Evolutionary conservation across 2,888 invertebrate genomes (phyloP).

Genomic region (Clusia tigrina): DNA sequence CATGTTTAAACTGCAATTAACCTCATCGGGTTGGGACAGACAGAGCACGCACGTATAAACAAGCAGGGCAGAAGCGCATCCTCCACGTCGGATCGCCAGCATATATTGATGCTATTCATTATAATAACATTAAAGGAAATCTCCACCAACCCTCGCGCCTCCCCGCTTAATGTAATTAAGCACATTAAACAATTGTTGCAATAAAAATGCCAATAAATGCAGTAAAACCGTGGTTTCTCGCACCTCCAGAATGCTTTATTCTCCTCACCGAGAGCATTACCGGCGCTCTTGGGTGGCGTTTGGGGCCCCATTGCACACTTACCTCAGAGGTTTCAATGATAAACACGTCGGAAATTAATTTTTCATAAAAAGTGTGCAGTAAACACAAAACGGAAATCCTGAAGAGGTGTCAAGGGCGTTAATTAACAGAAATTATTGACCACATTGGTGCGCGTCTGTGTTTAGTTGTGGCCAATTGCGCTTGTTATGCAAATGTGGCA

Average conservation of each 20-base stretch:
- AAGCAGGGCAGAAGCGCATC: background rate
- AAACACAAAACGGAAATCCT: too few relatives aligned
- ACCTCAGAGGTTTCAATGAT: constrained; percentile 50
- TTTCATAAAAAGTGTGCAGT: too few relatives aligned
- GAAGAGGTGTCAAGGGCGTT: too few relatives aligned
- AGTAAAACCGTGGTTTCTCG: background rate
- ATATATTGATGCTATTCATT: constrained; percentile 61
- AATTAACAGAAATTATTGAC: too few relatives aligned
- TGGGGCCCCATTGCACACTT: background rate
- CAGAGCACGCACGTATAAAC: background rate
- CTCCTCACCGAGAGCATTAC: too few relatives aligned
- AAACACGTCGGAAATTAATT: constrained; percentile 53
- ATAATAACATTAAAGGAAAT: constrained; percentile 59
- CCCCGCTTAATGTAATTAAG: constrained; percentile 55
- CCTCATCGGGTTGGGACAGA: constrained; percentile 43
- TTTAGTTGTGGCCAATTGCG: constrained; percentile 55
- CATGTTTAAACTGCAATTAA: constrained; percentile 61
- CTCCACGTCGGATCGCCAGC: constrained; percentile 24
- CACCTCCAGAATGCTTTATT: too few relatives aligned
- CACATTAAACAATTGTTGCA: constrained; percentile 54
- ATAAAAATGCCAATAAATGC: constrained; percentile 17
- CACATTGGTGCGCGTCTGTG: too few relatives aligned
- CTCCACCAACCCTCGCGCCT: background rate
- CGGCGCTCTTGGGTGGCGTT: background rate
- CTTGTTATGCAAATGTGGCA: constrained; percentile 50